Conservation (phyloP, 2,797 vertebrate genomes). For the Eospalax fontanierii region DNA sequence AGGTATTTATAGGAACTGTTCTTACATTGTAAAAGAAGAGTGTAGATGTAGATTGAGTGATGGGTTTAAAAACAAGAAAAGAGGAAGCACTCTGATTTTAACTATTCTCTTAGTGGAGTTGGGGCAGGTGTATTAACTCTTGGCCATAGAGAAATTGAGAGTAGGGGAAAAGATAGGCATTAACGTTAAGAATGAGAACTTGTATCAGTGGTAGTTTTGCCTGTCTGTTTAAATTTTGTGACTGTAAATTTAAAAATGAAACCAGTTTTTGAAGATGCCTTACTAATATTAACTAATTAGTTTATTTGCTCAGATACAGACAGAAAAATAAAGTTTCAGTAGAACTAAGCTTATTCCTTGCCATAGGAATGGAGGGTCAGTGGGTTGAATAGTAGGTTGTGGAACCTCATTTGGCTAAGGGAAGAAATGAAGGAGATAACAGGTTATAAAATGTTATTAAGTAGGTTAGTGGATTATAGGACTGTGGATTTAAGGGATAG, state of each 20-base stretch:
- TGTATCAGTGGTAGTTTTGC: neutral
- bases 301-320: slow-evolving; percentile 18
- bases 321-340: slow-evolving; percentile 21
- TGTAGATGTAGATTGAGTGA: neutral
- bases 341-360: neutral
- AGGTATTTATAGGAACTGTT: neutral
- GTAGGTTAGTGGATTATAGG: neutral
- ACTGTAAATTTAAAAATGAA: slow-evolving; percentile 22
- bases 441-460: slow-evolving; percentile 20
- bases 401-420: neutral
- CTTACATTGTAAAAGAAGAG: slow-evolving; percentile 31
- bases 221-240: slow-evolving; percentile 45
- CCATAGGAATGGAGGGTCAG: neutral
- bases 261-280: slow-evolving; percentile 44
- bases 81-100: neutral
- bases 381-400: neutral
- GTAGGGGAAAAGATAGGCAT: neutral
- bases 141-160: neutral
- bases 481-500: neutral
- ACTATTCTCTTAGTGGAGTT: slow-evolving; percentile 19
- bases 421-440: neutral
- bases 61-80: slow-evolving; percentile 31
- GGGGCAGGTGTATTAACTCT: neutral
- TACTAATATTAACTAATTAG: neutral
- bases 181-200: neutral